Conservation (phyloP, 2,888 invertebrate genomes). For the Geotrupes spiniger region DNA sequence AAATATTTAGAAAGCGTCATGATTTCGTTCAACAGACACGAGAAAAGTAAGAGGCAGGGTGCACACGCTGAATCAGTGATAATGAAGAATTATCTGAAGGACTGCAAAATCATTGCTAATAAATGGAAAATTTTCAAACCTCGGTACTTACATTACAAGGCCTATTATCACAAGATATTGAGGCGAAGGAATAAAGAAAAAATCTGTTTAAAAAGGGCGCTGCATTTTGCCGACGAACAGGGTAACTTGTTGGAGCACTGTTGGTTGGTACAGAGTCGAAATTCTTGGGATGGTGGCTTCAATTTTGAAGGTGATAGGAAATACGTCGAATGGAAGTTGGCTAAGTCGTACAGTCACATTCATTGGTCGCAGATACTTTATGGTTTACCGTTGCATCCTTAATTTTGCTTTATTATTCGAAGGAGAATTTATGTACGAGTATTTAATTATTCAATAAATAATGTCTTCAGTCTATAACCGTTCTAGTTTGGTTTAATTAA, state of each 20-base stretch:
- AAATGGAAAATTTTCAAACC: constrained; percentile 32
- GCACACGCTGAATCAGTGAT: constrained; percentile 15
- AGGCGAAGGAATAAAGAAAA: constrained; percentile 11
- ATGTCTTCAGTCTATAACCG: no score
- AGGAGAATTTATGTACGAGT: no score
- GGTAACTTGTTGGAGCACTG: constrained; percentile 32
- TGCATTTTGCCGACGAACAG: constrained; percentile 22
- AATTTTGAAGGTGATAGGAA: constrained; percentile 24
- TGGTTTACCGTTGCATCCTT: constrained; percentile 27
- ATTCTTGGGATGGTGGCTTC: constrained; percentile 32
- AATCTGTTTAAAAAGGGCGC: constrained; percentile 26
- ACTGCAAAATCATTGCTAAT: constrained; percentile 22
- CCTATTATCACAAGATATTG: constrained; percentile 29
- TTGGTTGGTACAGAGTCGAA: constrained; percentile 31
- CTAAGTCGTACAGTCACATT: constrained; percentile 26
- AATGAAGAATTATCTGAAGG: constrained; percentile 20
- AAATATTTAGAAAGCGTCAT: constrained; percentile 30
- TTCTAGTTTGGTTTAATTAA: no score
- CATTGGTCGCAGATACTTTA: constrained; percentile 36
- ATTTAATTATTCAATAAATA: no score
- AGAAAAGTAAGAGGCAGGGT: constrained; percentile 20
- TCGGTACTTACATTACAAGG: constrained; percentile 30
- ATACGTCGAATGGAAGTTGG: constrained; percentile 29
- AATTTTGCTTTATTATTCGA: not conserved
- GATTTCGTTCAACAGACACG: constrained; percentile 24